Evolutionary conservation across 2,113 vertebrate species (phyloP), one percentile per base, ranked within the genome.

Genomic region (Chlamydotis undulata): DNA sequence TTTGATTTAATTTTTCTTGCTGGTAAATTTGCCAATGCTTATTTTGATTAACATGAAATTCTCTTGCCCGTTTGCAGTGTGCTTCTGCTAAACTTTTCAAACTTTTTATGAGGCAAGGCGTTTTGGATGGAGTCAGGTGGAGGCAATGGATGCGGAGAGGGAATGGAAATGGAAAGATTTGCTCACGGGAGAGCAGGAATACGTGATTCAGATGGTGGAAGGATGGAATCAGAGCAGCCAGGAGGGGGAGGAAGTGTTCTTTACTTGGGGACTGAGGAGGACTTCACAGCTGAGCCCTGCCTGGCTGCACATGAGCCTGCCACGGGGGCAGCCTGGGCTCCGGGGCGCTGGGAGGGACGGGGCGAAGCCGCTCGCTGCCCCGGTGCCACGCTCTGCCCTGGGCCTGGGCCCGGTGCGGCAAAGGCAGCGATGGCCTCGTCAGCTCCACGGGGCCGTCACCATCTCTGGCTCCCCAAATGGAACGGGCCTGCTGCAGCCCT

Each of bases 241-340:
- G 96, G 96, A 97, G 93, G 93, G 96, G 96, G 96, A 95, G 95
- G 95, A 97, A 95, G 55, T 24, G 93, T 15, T 95, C 96, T 91
- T 73, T 73, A 6, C 63, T 89, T 69, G 71, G 91, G 89, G 89
- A 70, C 5, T 4, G 28, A 85, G 87, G 16, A 87, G 90, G n/a
- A 2, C 45, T 53, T 19, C 0, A 13, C 3, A 56, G 41, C 92
- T 14, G 43, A 83, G 94, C 53, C 65, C 49, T 55, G 53, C 15
- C 26, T 55, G 53, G 52, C 15, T 29, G 63, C 84, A 19, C 29
- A 6, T 1, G 76, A 68, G 39, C 49, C 37, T 10, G 59, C 25
- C 0, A 13, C 1, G 41, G 70, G 60, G 41, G 56, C 80, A 6
- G 89, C 28, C 3, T 7, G 33, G 12, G 5, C 39, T 18, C 3